phyloP scores from a whole-genome alignment of 1,140 invertebrate genomes.

The Cephus cinctus region DNA sequence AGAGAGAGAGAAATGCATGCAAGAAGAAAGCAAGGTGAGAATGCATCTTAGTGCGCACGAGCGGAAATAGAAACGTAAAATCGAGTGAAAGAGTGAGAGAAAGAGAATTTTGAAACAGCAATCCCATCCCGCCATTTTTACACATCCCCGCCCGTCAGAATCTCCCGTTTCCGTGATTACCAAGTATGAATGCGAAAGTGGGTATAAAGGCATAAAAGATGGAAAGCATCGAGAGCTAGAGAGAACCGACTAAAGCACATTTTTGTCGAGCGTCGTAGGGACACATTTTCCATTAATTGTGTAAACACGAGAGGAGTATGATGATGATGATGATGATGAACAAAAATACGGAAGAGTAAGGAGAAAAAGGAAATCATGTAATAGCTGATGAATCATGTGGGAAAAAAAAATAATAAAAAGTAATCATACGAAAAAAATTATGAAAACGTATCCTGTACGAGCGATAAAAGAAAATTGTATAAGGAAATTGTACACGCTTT shows the following conservation, averaged over 20 bases:
- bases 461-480: conserved; percentile 4
- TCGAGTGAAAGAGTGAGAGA: conserved; percentile 42
- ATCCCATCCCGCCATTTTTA: no score
- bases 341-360: conserved; percentile 40
- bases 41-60: no score
- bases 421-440: no score
- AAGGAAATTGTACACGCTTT: neutral
- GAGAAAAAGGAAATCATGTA: no score
- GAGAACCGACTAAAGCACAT: conserved; percentile 33
- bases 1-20: no score
- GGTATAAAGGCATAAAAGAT: conserved; percentile 9
- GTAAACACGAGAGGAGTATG: conserved; percentile 44
- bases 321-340: conserved; percentile 22
- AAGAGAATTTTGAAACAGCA: conserved; percentile 7
- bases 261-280: conserved; percentile 53
- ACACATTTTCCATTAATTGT: conserved; percentile 55
- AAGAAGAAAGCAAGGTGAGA: no score
- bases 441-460: no score
- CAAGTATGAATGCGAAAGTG: no score
- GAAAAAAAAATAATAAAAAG: conserved; percentile 39
- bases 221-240: conserved; percentile 25
- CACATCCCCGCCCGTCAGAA: no score
- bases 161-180: no score
- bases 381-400: no score
- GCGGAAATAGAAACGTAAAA: conserved; percentile 19